These are phyloP conservation scores for Ormyrus thymus DNA, from an alignment of 2,888 invertebrate species.

Conservation along the genomic window DNA sequence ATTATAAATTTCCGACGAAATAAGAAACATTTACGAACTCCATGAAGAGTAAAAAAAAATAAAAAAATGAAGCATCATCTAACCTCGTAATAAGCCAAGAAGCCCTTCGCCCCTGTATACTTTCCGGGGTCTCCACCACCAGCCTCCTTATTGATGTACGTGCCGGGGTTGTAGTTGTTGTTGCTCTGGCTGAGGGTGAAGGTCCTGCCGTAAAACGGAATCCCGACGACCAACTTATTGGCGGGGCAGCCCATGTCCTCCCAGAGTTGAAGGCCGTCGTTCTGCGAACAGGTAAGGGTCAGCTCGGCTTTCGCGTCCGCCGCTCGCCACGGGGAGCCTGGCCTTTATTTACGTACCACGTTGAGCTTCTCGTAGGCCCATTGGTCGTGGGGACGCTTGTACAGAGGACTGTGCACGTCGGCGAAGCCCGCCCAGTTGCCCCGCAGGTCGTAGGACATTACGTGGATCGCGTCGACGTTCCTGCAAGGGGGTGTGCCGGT, in stretches of 20 bases:
- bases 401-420: conserved; percentile 91
- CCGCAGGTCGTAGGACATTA: conserved; percentile 90
- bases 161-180: conserved; percentile 88
- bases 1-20: background rate
- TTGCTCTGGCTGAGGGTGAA: conserved; percentile 89
- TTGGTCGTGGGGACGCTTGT: conserved; percentile 90
- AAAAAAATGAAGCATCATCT: conserved; percentile 33
- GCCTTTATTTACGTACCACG: conserved; percentile 80
- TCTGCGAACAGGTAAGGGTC: conserved; percentile 76
- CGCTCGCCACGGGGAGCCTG: background rate
- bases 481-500: conserved; percentile 73
- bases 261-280: conserved; percentile 91
- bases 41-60: background rate
- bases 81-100: conserved; percentile 91
- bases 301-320: background rate
- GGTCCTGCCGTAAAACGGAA: conserved; percentile 92
- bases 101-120: conserved; percentile 91
- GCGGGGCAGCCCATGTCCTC: conserved; percentile 92
- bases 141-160: conserved; percentile 93
- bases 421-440: conserved; percentile 95
- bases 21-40: background rate
- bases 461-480: conserved; percentile 86
- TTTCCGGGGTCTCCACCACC: conserved; percentile 91
- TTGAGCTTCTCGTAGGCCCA: conserved; percentile 93
- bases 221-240: conserved; percentile 90